A percentile compares a stretch with the other conserved stretches of the same genome.
phyloP scores from a whole-genome alignment of 2,113 vertebrate species.

The Amia ocellicauda region DNA sequence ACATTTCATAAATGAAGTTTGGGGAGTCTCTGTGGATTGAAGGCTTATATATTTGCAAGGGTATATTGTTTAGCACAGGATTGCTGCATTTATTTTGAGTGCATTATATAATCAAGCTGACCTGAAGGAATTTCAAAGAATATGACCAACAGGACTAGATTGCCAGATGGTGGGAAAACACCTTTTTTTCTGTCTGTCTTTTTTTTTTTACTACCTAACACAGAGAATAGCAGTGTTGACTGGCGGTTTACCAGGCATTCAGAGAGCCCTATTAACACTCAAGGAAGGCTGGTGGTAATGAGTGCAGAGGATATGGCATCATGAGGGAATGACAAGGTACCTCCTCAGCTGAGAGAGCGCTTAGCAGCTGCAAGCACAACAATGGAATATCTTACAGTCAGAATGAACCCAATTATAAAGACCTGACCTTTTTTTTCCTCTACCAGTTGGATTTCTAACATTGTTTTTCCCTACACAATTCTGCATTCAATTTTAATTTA shows the following conservation, averaged over 20 bases:
- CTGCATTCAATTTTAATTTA: neutral
- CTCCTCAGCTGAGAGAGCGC: neutral
- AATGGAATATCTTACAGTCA: neutral
- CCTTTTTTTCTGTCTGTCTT: slow-evolving; percentile 1
- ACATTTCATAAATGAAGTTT: no score
- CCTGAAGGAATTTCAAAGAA: slow-evolving; percentile 6
- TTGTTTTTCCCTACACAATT: neutral
- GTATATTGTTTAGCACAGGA: neutral
- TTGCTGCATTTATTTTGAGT: neutral
- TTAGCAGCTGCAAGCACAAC: neutral
- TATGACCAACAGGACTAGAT: no score
- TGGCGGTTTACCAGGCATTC: slow-evolving; percentile 5
- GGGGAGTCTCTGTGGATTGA: no score
- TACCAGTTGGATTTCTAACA: neutral
- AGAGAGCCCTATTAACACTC: neutral
- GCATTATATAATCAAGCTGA: neutral
- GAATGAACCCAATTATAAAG: neutral
- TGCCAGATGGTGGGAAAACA: slow-evolving; percentile 5
- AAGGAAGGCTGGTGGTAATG: neutral
- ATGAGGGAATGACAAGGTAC: neutral
- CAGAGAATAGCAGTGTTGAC: neutral
- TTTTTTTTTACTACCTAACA: no score
- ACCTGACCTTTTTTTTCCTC: neutral
- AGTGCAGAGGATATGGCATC: neutral
- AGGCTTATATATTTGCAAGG: neutral